A percentile compares a stretch with the other conserved stretches of the same genome.
Conservation (phyloP, 2,797 vertebrate species). For the Nannoperca australis region DNA sequence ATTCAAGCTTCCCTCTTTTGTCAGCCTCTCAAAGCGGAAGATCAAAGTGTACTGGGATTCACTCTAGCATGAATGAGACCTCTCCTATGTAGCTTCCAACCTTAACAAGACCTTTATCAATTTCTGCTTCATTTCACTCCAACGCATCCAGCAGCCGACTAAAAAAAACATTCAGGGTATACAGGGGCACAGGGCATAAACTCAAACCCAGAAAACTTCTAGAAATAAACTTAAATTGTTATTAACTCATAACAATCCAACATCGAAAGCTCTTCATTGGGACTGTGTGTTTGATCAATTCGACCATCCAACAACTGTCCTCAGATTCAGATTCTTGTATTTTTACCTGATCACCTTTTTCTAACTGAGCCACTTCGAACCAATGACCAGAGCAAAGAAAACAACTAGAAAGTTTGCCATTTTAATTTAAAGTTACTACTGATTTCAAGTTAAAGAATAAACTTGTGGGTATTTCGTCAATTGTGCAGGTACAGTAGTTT, state of each 20-base stretch:
- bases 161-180: neutral
- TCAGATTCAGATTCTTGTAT: neutral
- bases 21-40: slow-evolving; percentile 31
- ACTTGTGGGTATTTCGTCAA: neutral
- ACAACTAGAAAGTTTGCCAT: neutral
- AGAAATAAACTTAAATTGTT: neutral
- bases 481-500: too few relatives aligned
- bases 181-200: neutral
- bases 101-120: slow-evolving; percentile 31
- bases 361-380: neutral
- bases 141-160: neutral
- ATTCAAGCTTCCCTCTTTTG: slow-evolving; percentile 29
- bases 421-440: neutral
- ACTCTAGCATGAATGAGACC: slow-evolving; percentile 38
- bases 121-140: slow-evolving; percentile 50
- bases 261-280: too few relatives aligned
- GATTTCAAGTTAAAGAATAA: neutral
- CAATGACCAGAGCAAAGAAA: neutral
- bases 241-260: neutral
- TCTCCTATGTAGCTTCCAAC: slow-evolving; percentile 18
- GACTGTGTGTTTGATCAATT: neutral
- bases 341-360: neutral
- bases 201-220: slow-evolving; percentile 5
- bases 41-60: slow-evolving; percentile 56
- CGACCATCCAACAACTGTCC: neutral